These are phyloP conservation scores for Ephialtes manifestator DNA, from an alignment of 2,888 invertebrate genomes.

Conservation along the genomic window DNA sequence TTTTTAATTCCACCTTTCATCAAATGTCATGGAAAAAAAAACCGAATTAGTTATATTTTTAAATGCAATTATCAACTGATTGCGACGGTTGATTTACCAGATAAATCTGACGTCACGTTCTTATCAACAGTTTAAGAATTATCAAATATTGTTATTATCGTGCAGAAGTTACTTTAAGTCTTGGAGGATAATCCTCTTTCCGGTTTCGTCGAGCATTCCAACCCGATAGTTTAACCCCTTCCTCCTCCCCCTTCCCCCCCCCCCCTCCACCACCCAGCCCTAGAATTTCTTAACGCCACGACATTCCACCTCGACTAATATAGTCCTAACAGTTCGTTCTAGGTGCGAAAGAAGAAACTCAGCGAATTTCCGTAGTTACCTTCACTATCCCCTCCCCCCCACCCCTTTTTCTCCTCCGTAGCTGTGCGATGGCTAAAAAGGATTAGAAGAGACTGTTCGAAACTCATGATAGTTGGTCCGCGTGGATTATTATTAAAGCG, in stretches of 20 bases:
- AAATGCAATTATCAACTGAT: background rate
- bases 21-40: background rate
- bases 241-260: too few species aligned
- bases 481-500: slow-evolving; percentile 58
- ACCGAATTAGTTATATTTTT: too few species aligned
- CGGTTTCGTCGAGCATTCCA: slow-evolving; percentile 12
- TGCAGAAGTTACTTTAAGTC: background rate
- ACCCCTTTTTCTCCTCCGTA: background rate
- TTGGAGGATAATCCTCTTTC: slow-evolving; percentile 28
- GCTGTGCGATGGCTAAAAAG: slow-evolving; percentile 35
- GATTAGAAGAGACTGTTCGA: slow-evolving; percentile 53
- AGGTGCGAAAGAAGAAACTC: slow-evolving; percentile 8
- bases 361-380: slow-evolving; percentile 14
- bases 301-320: slow-evolving; percentile 15
- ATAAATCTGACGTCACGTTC: background rate
- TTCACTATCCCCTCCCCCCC: background rate
- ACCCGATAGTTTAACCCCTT: slow-evolving; percentile 3
- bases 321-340: background rate
- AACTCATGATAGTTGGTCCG: slow-evolving; percentile 57
- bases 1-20: too few species aligned
- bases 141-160: slow-evolving; percentile 7
- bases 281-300: slow-evolving; percentile 1
- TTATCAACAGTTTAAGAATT: background rate
- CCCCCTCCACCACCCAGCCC: too few species aligned
- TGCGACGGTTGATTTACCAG: background rate